Conservation (phyloP, 2,797 vertebrate genomes). For the Dromococcyx pavoninus region DNA sequence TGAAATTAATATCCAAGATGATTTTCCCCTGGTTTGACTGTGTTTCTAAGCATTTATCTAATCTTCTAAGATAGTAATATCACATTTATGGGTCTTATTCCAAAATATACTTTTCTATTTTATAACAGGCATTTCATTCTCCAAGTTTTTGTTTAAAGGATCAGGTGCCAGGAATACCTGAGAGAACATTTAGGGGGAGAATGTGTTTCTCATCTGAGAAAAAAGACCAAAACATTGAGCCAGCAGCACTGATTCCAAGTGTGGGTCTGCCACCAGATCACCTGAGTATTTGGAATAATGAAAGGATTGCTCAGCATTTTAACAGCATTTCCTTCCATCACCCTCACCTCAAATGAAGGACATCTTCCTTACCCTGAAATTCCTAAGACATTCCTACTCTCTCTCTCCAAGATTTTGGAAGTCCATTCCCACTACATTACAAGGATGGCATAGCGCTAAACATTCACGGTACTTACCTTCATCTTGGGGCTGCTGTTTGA, state of each 20-base stretch:
- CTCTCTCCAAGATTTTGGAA: neutral
- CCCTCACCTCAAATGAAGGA: neutral
- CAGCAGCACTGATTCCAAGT: neutral
- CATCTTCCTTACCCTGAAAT: neutral
- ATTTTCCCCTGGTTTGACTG: neutral
- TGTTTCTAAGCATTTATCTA: neutral
- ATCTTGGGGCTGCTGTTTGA: neutral
- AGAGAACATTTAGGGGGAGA: neutral
- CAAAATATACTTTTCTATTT: neutral
- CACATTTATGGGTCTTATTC: neutral
- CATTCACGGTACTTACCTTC: neutral
- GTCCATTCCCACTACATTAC: neutral
- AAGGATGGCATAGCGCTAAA: neutral
- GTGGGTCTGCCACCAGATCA: neutral
- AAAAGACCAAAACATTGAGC: neutral
- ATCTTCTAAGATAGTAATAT: neutral
- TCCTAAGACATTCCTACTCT: neutral
- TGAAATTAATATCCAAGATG: neutral
- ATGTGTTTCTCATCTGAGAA: neutral
- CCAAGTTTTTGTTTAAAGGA: neutral
- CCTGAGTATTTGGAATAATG: neutral
- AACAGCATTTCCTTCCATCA: neutral
- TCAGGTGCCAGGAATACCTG: neutral
- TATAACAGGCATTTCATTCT: neutral
- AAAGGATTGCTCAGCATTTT: neutral